Evolutionary conservation across 2,888 invertebrate species (phyloP).

Genomic region (Miltochrista miniata): DNA sequence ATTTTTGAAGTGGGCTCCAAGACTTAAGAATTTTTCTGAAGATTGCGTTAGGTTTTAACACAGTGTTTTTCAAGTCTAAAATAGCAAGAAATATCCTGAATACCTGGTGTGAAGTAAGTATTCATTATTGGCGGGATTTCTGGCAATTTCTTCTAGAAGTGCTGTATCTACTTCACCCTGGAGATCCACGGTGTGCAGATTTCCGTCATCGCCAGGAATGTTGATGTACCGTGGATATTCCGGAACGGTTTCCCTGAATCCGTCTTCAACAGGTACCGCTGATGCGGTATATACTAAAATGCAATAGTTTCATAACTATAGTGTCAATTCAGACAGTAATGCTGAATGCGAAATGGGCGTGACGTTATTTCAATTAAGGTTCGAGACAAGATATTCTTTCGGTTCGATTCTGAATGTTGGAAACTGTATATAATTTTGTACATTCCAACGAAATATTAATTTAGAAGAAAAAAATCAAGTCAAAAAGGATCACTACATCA

Average conservation of each 20-base stretch:
- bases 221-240: conserved; percentile 48
- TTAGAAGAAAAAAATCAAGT: neutral
- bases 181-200: conserved; percentile 49
- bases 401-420: too few species aligned
- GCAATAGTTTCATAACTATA: neutral
- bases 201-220: conserved; percentile 51
- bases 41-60: too few species aligned
- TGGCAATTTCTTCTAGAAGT: conserved; percentile 43
- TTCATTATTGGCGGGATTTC: conserved; percentile 48
- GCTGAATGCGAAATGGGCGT: too few species aligned
- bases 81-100: neutral
- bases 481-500: neutral
- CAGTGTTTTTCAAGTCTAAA: too few species aligned
- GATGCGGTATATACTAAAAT: conserved; percentile 40
- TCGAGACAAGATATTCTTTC: too few species aligned
- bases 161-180: conserved; percentile 43
- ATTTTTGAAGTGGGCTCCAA: too few species aligned
- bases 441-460: neutral
- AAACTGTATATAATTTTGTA: too few species aligned
- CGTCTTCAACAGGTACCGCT: conserved; percentile 41
- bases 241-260: conserved; percentile 14
- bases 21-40: too few species aligned
- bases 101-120: conserved; percentile 54
- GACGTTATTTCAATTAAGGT: too few species aligned
- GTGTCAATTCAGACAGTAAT: too few species aligned